Evolutionary conservation across 2,888 invertebrate species (phyloP), one percentile per base, ranked within the genome.

Genomic region (Stomorhina lunata): DNA sequence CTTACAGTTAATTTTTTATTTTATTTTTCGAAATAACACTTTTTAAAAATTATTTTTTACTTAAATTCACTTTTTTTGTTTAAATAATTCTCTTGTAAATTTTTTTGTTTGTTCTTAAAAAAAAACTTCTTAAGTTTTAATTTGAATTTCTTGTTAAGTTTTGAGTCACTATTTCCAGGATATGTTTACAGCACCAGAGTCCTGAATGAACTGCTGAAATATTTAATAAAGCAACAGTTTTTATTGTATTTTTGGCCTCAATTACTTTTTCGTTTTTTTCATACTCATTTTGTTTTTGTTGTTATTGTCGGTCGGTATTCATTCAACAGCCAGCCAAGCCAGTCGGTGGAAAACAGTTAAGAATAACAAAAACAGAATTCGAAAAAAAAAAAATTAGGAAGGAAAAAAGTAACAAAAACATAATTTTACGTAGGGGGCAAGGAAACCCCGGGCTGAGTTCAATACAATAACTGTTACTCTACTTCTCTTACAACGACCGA

Each of bases 181-280:
- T 85, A 79, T 85, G 83, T 84, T 83, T 84, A 88, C 87, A 85
- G 88, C 86, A 85, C 87, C 86, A 87, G 85, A 86, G 89, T 88
- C 88, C 90, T 89, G 87, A 89, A 89, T 89, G 87, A 89, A 89
- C 89, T 89, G 89, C 84, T 88, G 84, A 76, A 85, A 81, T 72
- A 83, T 72, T 69, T 79, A 79, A 84, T 80, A 83, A 87, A 88
- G 89, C 89, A 89, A 89, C 89, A 89, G 89, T 89, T 89, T 89
- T 89, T 89, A 89, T 89, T 86, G 85, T 85, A 82, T 85, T 84
- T 77, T 71, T 87, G 87, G 85, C 87, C 88, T 87, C 88, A 86
- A 89, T 88, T 80, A 72, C 9, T 53, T 40, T 40, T 76, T 65
- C 27, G 53, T 22, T 55, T 71, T 76, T 65, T 20, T 61, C n/a